phyloP scores from a whole-genome alignment of 2,113 vertebrate genomes.

The Microcebus lehilahytsara region DNA sequence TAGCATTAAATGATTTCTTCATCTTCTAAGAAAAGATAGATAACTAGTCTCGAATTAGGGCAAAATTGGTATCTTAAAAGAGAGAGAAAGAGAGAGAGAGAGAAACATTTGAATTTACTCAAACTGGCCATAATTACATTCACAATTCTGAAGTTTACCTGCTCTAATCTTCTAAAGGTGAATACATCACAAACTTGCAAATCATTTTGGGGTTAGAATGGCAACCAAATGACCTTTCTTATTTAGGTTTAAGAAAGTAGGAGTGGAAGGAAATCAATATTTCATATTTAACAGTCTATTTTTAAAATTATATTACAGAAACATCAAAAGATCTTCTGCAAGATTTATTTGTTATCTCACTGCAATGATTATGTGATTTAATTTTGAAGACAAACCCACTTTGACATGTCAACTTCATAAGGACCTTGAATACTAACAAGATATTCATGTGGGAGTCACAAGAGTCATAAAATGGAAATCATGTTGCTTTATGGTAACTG shows the following conservation, averaged over 20 bases:
- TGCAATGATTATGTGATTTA: not conserved
- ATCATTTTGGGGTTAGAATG: not conserved
- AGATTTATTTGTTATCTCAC: not conserved
- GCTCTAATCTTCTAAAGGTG: not conserved
- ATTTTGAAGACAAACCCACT: not conserved
- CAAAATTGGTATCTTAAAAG: not conserved
- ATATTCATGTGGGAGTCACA: too few species aligned
- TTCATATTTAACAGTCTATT: not conserved
- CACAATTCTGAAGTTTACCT: not conserved
- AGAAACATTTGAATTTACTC: not conserved
- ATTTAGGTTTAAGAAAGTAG: not conserved
- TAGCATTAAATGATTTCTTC: not conserved
- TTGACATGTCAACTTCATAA: constrained; percentile 10
- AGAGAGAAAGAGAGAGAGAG: not conserved
- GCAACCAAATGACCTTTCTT: not conserved
- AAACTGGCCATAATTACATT: not conserved
- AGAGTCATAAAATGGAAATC: not conserved
- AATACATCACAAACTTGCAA: not conserved
- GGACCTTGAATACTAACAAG: not conserved
- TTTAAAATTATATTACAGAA: constrained; percentile 29
- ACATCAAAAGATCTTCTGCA: not conserved
- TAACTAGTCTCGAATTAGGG: not conserved
- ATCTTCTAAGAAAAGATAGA: not conserved
- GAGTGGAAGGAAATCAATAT: not conserved
- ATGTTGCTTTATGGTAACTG: not conserved